Evolutionary conservation across 2,113 vertebrate species (phyloP).

Genomic region (Hemiprocne comata): DNA sequence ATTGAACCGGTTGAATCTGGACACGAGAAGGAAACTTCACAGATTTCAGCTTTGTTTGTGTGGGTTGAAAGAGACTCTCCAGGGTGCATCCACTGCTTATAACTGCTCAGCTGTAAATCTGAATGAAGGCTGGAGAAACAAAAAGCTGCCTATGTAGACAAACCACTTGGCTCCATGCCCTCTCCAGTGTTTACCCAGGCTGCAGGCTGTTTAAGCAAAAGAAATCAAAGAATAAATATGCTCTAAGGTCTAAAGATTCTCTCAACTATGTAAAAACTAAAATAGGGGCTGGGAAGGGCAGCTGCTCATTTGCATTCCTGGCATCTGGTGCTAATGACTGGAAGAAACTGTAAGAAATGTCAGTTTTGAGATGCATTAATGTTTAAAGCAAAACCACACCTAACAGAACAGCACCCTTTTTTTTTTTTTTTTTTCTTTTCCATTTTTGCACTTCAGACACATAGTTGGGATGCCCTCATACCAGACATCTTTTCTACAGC

Average conservation of each 20-base stretch:
- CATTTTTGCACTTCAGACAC: neutral
- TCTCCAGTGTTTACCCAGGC: slow-evolving; percentile 49
- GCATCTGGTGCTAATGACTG: neutral
- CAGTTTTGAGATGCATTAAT: neutral
- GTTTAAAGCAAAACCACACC: slow-evolving; percentile 17
- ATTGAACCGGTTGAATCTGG: slow-evolving; percentile 7
- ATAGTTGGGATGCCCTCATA: neutral
- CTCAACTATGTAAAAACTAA: slow-evolving; percentile 34
- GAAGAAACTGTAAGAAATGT: slow-evolving; percentile 34
- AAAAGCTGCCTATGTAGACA: slow-evolving; percentile 55
- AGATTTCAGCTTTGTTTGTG: slow-evolving; percentile 44
- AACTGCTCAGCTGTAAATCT: slow-evolving; percentile 53
- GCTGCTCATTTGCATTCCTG: slow-evolving; percentile 53
- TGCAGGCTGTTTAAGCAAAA: slow-evolving; percentile 51
- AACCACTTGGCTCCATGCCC: slow-evolving; percentile 42
- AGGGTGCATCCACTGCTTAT: slow-evolving; percentile 27
- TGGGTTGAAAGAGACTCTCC: slow-evolving; percentile 30
- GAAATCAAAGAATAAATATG: slow-evolving; percentile 64
- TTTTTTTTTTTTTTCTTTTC: neutral
- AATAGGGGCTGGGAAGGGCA: slow-evolving; percentile 41
- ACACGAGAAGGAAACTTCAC: neutral
- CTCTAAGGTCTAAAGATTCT: slow-evolving; percentile 67
- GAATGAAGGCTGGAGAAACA: slow-evolving; percentile 61
- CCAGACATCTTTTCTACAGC: neutral
- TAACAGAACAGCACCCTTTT: neutral